Percentiles rank a stretch among this genome's conserved stretches.
Conservation (phyloP, 2,888 invertebrate genomes). For the Trissolcus japonicus region DNA sequence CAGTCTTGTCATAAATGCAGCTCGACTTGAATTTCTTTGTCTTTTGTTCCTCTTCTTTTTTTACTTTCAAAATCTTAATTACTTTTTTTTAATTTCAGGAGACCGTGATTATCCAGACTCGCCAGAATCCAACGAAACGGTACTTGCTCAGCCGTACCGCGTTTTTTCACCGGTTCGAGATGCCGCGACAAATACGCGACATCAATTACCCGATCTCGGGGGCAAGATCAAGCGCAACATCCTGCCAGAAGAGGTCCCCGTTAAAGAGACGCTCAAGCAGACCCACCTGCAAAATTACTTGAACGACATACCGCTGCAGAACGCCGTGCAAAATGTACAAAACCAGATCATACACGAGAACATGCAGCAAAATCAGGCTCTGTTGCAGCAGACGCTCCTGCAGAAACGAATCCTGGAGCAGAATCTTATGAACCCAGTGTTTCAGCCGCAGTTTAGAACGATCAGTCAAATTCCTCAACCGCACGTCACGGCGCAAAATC, state of each 20-base stretch:
- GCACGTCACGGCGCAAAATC: slow-evolving; percentile 59
- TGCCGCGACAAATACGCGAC: slow-evolving; percentile 70
- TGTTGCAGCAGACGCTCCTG: slow-evolving; percentile 65
- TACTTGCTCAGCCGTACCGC: slow-evolving; percentile 70
- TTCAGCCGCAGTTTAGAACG: slow-evolving; percentile 59
- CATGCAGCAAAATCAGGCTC: slow-evolving; percentile 71
- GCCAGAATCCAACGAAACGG: slow-evolving; percentile 74
- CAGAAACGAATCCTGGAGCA: slow-evolving; percentile 64
- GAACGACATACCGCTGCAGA: slow-evolving; percentile 71
- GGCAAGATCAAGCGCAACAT: slow-evolving; percentile 65
- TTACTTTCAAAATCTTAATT: not conserved
- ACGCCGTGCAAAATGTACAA: slow-evolving; percentile 73
- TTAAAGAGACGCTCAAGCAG: slow-evolving; percentile 62
- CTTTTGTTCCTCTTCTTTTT: not conserved
- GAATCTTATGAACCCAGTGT: slow-evolving; percentile 60
- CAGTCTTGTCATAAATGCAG: not conserved
- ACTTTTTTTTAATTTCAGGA: slow-evolving; percentile 51
- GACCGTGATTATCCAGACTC: slow-evolving; percentile 74
- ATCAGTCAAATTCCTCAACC: slow-evolving; percentile 52
- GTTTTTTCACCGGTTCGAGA: slow-evolving; percentile 73
- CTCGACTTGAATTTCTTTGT: not conserved
- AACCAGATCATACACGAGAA: slow-evolving; percentile 75
- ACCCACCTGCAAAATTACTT: slow-evolving; percentile 65
- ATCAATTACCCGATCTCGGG: slow-evolving; percentile 60
- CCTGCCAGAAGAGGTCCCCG: slow-evolving; percentile 63